Conservation (phyloP, 2,888 invertebrate genomes). For the Drosophila paramelanica region DNA sequence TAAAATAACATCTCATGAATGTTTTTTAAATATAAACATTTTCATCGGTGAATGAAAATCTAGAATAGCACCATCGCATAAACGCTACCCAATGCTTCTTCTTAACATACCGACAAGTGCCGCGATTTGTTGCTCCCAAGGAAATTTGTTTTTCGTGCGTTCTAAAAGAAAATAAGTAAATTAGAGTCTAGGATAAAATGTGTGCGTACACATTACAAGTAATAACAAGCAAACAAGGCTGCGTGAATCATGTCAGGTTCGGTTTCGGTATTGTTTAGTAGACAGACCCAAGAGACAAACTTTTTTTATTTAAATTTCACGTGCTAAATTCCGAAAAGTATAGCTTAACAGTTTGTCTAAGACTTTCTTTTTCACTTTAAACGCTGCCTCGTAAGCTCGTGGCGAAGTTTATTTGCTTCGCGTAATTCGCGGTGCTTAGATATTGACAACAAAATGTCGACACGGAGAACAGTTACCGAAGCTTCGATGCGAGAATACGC, state of each 20-base stretch:
- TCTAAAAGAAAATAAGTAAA: constrained; percentile 32
- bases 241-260: constrained; percentile 54
- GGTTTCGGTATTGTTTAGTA: constrained; percentile 46
- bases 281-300: constrained; percentile 26
- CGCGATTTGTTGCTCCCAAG: constrained; percentile 59
- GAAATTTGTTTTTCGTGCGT: constrained; percentile 49
- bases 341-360: constrained; percentile 26
- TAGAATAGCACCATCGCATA: constrained; percentile 21
- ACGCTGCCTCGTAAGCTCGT: constrained; percentile 20
- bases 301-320: constrained; percentile 70
- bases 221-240: constrained; percentile 33
- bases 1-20: not conserved
- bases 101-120: constrained; percentile 60
- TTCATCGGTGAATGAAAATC: constrained; percentile 4
- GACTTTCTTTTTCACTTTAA: constrained; percentile 14
- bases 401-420: constrained; percentile 16
- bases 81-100: constrained; percentile 48
- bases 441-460: constrained; percentile 34
- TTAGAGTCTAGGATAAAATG: constrained; percentile 28
- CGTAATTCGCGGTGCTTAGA: constrained; percentile 10
- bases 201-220: constrained; percentile 17
- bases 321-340: constrained; percentile 63
- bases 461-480: constrained; percentile 7
- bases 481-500: constrained; percentile 49
- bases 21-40: not conserved